Evolutionary conservation across 2,113 vertebrate genomes (phyloP), one percentile per base, ranked within the genome.

Genomic region (Fukomys damarensis): DNA sequence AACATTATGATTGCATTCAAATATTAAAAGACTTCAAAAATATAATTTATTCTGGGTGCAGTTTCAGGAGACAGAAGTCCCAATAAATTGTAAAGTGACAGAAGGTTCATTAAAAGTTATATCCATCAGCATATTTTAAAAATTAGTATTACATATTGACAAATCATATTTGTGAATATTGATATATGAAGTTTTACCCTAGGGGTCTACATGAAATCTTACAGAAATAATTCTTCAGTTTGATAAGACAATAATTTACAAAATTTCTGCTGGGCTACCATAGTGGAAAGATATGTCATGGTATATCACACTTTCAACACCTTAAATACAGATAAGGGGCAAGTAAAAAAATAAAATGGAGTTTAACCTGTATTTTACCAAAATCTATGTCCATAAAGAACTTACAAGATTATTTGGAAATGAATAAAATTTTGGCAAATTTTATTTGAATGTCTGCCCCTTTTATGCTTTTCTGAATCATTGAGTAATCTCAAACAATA

Each of bases 381-480:
- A 52, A 86, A 87, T 68, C 35, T 58, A 93, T 85, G 84, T 16
- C 13, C 24, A 72, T 74, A 92, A 89, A 46, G 30, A 32, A 63
- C 8, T 80, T 65, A 4, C 5, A 32, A 24, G 54, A 92, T 66
- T 74, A 19, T 58, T 38, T 61, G 8, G 22, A 93, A 91, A 80
- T 9, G 3, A 16, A 77, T 59, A 65, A 32, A 70, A 77, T 13
- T 49, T 86, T 58, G 35, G 6, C 22, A 91, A 56, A 2, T 58
- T 80, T 61, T 49, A 5, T 83, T 85, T 63, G 41, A 95, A 92
- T 61, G 24, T 7, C 30, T 70, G 22, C 91, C 26, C 41, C 32
- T 95, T 91, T 76, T 59, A 72, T n/a, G 35, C 49, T 94, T 91
- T 86, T 26, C 56, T 54, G 61, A 95, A 85, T 35, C 43, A 77